phyloP scores from a whole-genome alignment of 2,113 vertebrate species.

The Nannospalax galili region DNA sequence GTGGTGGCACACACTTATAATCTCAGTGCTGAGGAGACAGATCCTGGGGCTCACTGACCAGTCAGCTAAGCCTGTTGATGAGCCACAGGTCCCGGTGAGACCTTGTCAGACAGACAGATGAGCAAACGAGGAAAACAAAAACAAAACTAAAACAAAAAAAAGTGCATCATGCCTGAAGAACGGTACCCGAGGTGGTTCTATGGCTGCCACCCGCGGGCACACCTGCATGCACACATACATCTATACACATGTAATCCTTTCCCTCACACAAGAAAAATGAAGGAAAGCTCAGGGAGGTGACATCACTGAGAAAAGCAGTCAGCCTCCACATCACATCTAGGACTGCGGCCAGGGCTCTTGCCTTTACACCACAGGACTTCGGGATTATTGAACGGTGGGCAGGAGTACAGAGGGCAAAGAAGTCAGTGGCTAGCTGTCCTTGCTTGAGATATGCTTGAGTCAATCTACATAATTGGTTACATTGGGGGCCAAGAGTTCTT shows the following conservation, averaged over 20 bases:
- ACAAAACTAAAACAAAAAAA: background rate
- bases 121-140: too few relatives aligned
- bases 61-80: background rate
- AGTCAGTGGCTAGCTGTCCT: background rate
- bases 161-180: background rate
- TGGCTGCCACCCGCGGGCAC: background rate
- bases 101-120: too few relatives aligned
- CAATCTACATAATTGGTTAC: constrained; percentile 41
- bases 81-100: background rate
- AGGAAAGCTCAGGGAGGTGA: background rate
- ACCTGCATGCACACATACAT: rapidly evolving
- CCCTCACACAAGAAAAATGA: background rate
- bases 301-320: background rate
- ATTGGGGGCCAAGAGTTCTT: constrained; percentile 17
- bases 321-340: background rate
- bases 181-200: background rate
- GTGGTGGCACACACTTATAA: background rate
- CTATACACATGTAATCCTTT: background rate
- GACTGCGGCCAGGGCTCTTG: background rate
- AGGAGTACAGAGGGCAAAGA: background rate
- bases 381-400: background rate
- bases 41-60: background rate
- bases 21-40: background rate
- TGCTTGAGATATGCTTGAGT: background rate
- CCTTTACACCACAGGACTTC: background rate